Conservation (phyloP, 2,888 invertebrate genomes). For the Aplocera efformata region DNA sequence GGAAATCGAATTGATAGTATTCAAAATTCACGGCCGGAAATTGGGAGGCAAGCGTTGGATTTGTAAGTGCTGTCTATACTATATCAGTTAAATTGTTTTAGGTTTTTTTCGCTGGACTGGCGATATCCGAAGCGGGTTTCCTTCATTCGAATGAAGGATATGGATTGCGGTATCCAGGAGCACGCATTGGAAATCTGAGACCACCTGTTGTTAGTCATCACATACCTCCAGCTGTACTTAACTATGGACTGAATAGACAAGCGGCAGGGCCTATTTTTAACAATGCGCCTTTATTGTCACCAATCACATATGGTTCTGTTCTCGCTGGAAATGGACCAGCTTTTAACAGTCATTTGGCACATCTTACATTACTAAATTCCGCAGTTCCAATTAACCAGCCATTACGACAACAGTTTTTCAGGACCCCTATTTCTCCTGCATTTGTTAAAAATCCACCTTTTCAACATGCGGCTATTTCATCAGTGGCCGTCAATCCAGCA, state of each 20-base stretch:
- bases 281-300: not conserved
- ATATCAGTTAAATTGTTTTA: conserved; percentile 12
- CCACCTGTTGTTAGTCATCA: too few species aligned
- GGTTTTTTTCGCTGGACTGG: conserved; percentile 13
- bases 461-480: too few species aligned
- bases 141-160: conserved; percentile 2
- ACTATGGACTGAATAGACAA: too few species aligned
- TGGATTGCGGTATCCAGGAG: conserved; percentile 2
- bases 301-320: not conserved
- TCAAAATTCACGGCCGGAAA: too few species aligned
- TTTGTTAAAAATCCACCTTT: too few species aligned
- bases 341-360: not conserved
- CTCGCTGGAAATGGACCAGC: not conserved
- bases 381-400: too few species aligned
- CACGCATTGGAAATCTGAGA: not conserved
- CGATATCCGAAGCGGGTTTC: conserved; percentile 15
- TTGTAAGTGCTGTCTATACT: not conserved
- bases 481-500: too few species aligned
- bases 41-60: too few species aligned
- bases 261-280: not conserved
- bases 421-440: too few species aligned
- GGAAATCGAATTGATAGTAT: too few species aligned
- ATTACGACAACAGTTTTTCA: too few species aligned
- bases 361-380: not conserved
- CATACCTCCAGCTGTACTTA: too few species aligned